A percentile compares a stretch with the other conserved stretches of the same genome.
Conservation (phyloP, 2,797 vertebrate species). For the Schizopygopsis malacanthus region DNA sequence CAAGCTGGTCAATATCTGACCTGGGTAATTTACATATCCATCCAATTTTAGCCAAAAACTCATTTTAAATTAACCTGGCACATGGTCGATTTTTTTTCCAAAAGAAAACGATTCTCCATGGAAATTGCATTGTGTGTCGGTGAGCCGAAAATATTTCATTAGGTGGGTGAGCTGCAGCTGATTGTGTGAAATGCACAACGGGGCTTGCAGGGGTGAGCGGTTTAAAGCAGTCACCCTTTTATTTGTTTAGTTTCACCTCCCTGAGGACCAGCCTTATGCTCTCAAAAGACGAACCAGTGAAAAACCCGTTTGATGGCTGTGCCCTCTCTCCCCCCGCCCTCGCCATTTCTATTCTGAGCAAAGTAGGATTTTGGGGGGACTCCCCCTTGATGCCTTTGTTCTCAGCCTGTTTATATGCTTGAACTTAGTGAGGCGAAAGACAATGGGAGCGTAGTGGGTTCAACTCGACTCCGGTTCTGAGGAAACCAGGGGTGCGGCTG, state of each 20-base stretch:
- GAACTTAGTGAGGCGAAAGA: conserved; percentile 79
- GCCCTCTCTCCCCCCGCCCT: neutral
- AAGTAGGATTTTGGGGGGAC: conserved; percentile 64
- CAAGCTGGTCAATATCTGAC: conserved; percentile 37
- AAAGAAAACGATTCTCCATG: conserved; percentile 43
- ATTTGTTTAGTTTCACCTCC: conserved; percentile 59
- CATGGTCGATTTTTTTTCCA: conserved; percentile 35
- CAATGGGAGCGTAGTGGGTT: conserved; percentile 65
- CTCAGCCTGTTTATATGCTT: conserved; percentile 79
- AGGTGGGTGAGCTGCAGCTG: conserved; percentile 35
- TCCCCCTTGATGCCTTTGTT: conserved; percentile 75
- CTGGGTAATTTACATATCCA: conserved; percentile 50
- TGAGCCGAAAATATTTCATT: conserved; percentile 45
- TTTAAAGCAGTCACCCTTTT: conserved; percentile 38
- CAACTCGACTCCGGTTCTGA: conserved; percentile 48
- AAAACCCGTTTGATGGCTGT: conserved; percentile 53
- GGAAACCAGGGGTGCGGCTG: conserved; percentile 56
- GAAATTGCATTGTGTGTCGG: conserved; percentile 35
- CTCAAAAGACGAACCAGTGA: conserved; percentile 40
- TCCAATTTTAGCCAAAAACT: conserved; percentile 42
- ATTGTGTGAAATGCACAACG: conserved; percentile 43
- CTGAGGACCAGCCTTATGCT: conserved; percentile 52
- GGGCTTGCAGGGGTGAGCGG: conserved; percentile 20
- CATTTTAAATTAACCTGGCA: conserved; percentile 46
- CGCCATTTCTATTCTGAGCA: conserved; percentile 58